A percentile compares a stretch with the other conserved stretches of the same genome.
Evolutionary conservation across 1,140 invertebrate genomes (phyloP).

Genomic region (Drosophila bocqueti): DNA sequence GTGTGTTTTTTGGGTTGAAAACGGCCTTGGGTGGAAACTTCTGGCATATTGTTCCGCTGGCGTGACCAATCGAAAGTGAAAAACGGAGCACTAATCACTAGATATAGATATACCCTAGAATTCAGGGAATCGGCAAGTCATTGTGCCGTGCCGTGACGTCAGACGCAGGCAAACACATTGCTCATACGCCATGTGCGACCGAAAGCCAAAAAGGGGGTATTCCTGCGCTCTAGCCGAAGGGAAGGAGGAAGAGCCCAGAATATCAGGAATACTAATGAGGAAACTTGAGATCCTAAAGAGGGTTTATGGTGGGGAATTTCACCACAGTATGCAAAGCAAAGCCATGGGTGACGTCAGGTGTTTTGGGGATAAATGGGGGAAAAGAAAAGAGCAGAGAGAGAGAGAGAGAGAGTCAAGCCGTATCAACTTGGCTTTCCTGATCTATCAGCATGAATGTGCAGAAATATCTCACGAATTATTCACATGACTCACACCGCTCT

Average conservation of each 20-base stretch:
- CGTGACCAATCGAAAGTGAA: conserved; percentile 32
- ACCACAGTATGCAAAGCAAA: conserved; percentile 49
- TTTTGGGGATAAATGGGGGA: conserved; percentile 2
- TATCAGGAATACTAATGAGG: not conserved
- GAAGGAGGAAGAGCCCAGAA: not conserved
- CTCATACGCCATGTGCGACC: conserved; percentile 36
- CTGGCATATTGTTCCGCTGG: conserved; percentile 33
- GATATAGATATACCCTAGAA: conserved; percentile 19
- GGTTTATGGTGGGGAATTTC: conserved; percentile 27
- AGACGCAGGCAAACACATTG: conserved; percentile 31
- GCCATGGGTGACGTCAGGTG: conserved; percentile 22
- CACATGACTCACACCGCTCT: conserved; percentile 36
- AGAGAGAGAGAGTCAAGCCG: conserved; percentile 13
- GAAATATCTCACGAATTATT: conserved; percentile 49
- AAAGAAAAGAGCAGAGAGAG: not conserved
- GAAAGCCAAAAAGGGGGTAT: conserved; percentile 20
- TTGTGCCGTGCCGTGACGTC: conserved; percentile 31
- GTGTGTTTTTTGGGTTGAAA: conserved; percentile 5
- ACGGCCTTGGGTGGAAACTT: conserved; percentile 45
- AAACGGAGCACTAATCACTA: conserved; percentile 32
- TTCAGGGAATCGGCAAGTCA: conserved; percentile 10
- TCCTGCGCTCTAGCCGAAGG: conserved; percentile 9
- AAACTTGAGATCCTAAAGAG: not conserved
- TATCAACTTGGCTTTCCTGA: conserved; percentile 40
- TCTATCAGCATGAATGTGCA: conserved; percentile 58